These are phyloP conservation scores for Cabera pusaria DNA, from an alignment of 2,888 invertebrate genomes.

Conservation along the genomic window DNA sequence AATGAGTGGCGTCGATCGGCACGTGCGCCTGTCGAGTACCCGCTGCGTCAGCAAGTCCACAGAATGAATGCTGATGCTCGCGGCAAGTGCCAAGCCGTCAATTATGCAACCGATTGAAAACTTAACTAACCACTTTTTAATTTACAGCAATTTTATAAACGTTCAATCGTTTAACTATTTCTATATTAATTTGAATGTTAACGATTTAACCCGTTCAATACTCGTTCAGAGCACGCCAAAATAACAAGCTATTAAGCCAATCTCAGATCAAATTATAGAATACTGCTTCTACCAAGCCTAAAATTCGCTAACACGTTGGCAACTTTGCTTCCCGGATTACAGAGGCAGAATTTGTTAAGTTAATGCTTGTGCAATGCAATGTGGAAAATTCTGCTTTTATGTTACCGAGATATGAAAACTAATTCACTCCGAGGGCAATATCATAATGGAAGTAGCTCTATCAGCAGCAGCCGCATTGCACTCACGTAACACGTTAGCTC, in stretches of 20 bases:
- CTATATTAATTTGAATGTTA: too few species aligned
- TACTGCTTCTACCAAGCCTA: slow-evolving; percentile 4
- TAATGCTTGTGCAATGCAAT: slow-evolving; percentile 44
- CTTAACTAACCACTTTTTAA: slow-evolving; percentile 49
- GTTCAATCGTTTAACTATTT: too few species aligned
- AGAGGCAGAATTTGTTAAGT: slow-evolving; percentile 41
- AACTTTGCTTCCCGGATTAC: slow-evolving; percentile 16
- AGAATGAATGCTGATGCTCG: slow-evolving; percentile 49
- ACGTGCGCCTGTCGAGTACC: slow-evolving; percentile 70
- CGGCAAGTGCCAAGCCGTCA: slow-evolving; percentile 61
- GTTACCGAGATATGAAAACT: slow-evolving; percentile 63
- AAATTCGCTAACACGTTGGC: slow-evolving; percentile 13
- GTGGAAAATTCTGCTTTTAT: slow-evolving; percentile 61
- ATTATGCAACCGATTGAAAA: slow-evolving; percentile 68
- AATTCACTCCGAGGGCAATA: slow-evolving; percentile 77
- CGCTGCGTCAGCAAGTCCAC: slow-evolving; percentile 59
- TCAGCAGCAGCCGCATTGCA: slow-evolving; percentile 59
- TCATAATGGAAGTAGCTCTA: slow-evolving; percentile 76
- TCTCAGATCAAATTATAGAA: too few species aligned
- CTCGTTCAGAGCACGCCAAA: too few species aligned
- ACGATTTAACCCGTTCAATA: too few species aligned
- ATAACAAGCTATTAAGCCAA: too few species aligned
- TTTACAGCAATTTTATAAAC: too few species aligned
- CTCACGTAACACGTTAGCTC: slow-evolving; percentile 52
- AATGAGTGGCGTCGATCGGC: slow-evolving; percentile 71